These are phyloP conservation scores for Sycophaga agraensis DNA, from an alignment of 1,140 invertebrate genomes.

Conservation along the genomic window DNA sequence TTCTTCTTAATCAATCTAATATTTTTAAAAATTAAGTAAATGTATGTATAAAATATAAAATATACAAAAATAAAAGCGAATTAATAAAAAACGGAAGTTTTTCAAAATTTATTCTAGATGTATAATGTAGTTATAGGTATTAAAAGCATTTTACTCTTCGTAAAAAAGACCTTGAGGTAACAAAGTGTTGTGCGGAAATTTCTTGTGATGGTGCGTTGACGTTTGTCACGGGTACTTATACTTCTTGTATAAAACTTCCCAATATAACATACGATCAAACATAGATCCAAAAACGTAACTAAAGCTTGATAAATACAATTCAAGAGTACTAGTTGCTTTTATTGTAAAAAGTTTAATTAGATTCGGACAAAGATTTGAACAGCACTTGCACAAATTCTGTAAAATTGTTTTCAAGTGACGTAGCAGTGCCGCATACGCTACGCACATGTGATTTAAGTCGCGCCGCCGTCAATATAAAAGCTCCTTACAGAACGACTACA, in stretches of 20 bases:
- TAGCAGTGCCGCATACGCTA: not conserved
- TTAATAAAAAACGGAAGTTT: too few relatives aligned
- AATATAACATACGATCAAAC: not conserved
- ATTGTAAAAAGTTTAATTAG: slow-evolving; percentile 4
- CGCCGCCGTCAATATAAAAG: slow-evolving; percentile 19
- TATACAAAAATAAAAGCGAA: too few relatives aligned
- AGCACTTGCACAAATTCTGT: slow-evolving; percentile 2
- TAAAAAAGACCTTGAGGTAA: slow-evolving; percentile 11
- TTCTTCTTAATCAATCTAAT: too few relatives aligned
- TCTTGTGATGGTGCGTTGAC: not conserved
- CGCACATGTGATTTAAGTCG: slow-evolving; percentile 2
- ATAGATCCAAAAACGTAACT: not conserved
- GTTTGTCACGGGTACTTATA: not conserved
- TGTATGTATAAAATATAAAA: too few relatives aligned
- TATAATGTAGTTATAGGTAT: too few relatives aligned
- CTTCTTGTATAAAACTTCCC: not conserved
- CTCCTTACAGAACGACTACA: not conserved
- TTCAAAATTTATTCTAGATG: too few relatives aligned
- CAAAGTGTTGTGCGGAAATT: slow-evolving; percentile 15
- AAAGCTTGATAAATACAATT: not conserved
- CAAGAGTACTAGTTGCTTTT: not conserved
- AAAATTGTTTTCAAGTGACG: slow-evolving; percentile 9
- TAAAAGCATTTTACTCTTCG: too few relatives aligned
- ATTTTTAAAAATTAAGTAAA: too few relatives aligned
- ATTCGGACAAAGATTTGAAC: not conserved